Base-by-base conservation (phyloP, 2,888 invertebrate genomes). In the Tetheella fluctuosa region DNA sequence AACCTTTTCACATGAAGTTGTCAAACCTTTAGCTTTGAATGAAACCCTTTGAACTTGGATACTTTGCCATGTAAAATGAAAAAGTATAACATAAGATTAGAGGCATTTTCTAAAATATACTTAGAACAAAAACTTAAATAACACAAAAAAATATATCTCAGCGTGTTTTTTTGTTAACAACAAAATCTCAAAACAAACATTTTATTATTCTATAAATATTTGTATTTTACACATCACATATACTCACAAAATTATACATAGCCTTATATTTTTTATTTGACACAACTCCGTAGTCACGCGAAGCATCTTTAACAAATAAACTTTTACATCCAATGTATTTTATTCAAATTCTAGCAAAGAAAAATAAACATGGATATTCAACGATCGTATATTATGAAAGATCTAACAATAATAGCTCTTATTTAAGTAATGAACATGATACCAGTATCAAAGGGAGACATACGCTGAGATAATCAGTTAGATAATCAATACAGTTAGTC, bases 401-500 rank as follows among this genome's bases (percentile, higher is more conserved):
- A n/a, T n/a, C n/a, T n/a, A n/a, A n/a, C 10, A 34, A 55, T 54
- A 53, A 54, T 52, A 52, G 55, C n/a, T 34, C 61, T 60, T 59
- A 56, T 55, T 59, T 58, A 59, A 23, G 68, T 39, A 15, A 54
- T 15, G 1, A 52, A 20, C 53, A 58, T 52, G 58, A 70, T 64
- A 58, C 64, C 68, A 70, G 67, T 67, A 64, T 64, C 64, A 64
- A 67, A 59, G 56, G 64, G 64, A n/a, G n/a, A 62, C 61, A 70
- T 61, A 68, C 59, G 62, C 34, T 34, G 59, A 52, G 60, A 62
- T 67, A 69, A 67, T 68, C 68, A 67, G 68, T 67, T 60, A 62
- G 57, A 59, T 64, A 70, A 69, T 70, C 68, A 70, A 67, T 70
- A 69, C 60, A 48, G 57, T 59, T 57, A n/a, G 60, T 61, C 70